phyloP scores from a whole-genome alignment of 2,113 vertebrate species.

The Cebus imitator region DNA sequence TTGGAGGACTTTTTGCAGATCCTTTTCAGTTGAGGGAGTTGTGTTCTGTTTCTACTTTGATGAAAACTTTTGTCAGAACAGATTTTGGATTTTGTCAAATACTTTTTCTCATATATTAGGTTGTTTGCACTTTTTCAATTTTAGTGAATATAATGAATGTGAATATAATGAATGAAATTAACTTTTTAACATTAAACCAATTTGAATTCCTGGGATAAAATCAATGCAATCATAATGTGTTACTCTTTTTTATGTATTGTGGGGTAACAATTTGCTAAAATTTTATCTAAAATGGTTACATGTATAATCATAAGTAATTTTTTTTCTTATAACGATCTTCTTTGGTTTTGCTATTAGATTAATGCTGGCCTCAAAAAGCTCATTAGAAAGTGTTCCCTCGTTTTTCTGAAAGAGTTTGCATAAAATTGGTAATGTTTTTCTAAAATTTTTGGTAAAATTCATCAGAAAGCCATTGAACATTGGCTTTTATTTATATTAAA shows the following conservation, averaged over 20 bases:
- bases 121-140: not conserved
- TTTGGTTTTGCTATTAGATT: not conserved
- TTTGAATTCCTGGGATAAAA: not conserved
- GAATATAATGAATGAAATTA: not conserved
- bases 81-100: not conserved
- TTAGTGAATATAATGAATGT: not conserved
- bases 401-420: not conserved
- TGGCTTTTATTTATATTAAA: not conserved
- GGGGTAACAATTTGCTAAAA: not conserved
- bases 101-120: not conserved
- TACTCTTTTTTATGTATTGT: not conserved
- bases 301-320: not conserved
- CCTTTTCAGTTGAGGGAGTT: not conserved
- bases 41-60: not conserved
- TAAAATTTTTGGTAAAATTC: not conserved
- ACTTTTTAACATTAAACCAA: not conserved
- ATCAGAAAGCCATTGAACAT: not conserved
- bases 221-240: not conserved
- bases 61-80: not conserved
- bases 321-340: not conserved
- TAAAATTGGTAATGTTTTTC: not conserved
- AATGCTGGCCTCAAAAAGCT: not conserved
- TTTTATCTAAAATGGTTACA: not conserved
- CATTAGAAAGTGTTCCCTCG: not conserved
- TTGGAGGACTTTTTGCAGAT: not conserved